Base-by-base conservation (phyloP, 2,797 vertebrate species). In the Lateolabrax maculatus region DNA sequence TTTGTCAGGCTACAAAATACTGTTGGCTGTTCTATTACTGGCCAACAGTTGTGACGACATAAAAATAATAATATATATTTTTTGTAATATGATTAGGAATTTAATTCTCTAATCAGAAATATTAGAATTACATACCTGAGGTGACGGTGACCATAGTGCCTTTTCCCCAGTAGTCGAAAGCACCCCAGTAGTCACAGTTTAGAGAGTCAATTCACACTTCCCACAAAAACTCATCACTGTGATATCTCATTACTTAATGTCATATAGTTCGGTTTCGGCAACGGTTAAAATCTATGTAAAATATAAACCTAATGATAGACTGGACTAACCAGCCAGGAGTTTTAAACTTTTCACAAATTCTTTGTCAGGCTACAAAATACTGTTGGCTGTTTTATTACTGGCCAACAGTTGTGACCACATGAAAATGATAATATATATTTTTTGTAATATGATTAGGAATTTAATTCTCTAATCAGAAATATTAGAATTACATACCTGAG, bases 131-230 rank as follows among this genome's bases (percentile, higher is more conserved):
- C 83, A 86, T 88, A 91, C 91, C 91, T 87, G 91, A 89, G 6
- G 89, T 92, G 49, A 93, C 41, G 0, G 84, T 94, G 48, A 91
- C 89, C 18, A 4, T 52, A 0, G 84, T 85, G 1, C 92, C 92
- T 69, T 73, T 90, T 0, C 87, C 95, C 95, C 94, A 95, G 36
- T 84, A 44, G 6, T 89, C 79, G 1, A 93, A 90, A 39, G 64
- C 37, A 21, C 2, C 84, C 80, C 85, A 89, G 79, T 79, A 2
- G 57, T 66, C 71, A 92, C 87, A 89, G 81, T 88, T 5, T 27
- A 49, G 6, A 55, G 0, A 77, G 15, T 72, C 46, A 77, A 46
- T 34, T 34, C 18, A 27, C 0, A 15, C 41, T 29, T 53, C 27
- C 25, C 5, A 81, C 75, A 88, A 86, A 90, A 89, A 88, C 78